These are phyloP conservation scores for Prosopocoilus inquinatus DNA, from an alignment of 2,888 invertebrate genomes.

Conservation along the genomic window DNA sequence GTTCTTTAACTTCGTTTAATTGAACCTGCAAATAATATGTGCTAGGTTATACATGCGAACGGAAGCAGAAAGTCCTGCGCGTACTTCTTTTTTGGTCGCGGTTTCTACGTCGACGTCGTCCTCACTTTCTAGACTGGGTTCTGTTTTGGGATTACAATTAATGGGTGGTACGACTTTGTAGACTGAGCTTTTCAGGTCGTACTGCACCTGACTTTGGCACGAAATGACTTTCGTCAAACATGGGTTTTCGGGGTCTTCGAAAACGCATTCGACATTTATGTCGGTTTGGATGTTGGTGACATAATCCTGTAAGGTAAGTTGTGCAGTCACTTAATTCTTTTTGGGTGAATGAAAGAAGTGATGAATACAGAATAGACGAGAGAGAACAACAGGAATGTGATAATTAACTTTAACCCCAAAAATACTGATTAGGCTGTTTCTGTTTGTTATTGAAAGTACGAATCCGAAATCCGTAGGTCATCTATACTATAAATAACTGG, in stretches of 20 bases:
- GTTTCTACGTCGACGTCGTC: constrained; percentile 5
- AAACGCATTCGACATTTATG: constrained; percentile 36
- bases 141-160: constrained; percentile 34
- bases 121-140: constrained; percentile 13
- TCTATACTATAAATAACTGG: too few species aligned
- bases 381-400: too few species aligned
- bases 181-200: constrained; percentile 23
- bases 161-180: constrained; percentile 35
- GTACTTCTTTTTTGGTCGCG: neutral
- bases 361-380: too few species aligned
- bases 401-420: too few species aligned
- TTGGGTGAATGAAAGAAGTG: too few species aligned
- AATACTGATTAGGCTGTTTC: too few species aligned
- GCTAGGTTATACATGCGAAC: too few species aligned
- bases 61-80: too few species aligned
- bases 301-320: constrained; percentile 23
- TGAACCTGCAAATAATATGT: too few species aligned
- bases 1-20: too few species aligned
- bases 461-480: too few species aligned
- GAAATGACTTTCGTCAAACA: constrained; percentile 33
- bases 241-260: constrained; percentile 30
- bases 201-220: constrained; percentile 37
- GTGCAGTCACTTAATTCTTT: neutral
- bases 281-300: constrained; percentile 36
- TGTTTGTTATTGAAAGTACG: too few species aligned